phyloP scores from a whole-genome alignment of 2,113 vertebrate genomes.

The Psettodes erumei region DNA sequence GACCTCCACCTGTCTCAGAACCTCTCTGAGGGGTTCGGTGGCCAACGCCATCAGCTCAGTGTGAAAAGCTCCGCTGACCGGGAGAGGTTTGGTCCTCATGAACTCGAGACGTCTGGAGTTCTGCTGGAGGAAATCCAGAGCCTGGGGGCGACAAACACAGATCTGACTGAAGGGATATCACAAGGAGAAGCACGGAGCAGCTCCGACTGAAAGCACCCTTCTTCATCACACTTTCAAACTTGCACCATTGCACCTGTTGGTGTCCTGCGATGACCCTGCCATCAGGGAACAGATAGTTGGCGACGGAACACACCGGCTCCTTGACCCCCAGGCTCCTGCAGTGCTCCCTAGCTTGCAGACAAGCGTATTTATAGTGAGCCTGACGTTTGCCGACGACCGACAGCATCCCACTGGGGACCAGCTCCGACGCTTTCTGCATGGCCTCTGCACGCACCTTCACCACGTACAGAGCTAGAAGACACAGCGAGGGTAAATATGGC shows the following conservation, averaged over 20 bases:
- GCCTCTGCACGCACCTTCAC: conserved; percentile 94
- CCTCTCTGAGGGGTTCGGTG: conserved; percentile 82
- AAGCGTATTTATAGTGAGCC: conserved; percentile 86
- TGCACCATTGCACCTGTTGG: conserved; percentile 83
- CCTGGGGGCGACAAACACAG: conserved; percentile 77
- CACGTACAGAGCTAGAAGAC: conserved; percentile 85
- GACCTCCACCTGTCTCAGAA: conserved; percentile 82
- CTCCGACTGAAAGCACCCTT: too few relatives aligned
- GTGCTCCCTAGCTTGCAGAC: conserved; percentile 89
- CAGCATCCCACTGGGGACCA: conserved; percentile 90
- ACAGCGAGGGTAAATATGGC: not conserved
- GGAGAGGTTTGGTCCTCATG: conserved; percentile 83
- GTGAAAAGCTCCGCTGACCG: conserved; percentile 94
- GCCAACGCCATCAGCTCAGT: conserved; percentile 90
- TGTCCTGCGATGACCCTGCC: conserved; percentile 95
- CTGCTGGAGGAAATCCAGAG: conserved; percentile 90
- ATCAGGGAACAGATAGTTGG: conserved; percentile 94
- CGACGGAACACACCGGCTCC: conserved; percentile 88
- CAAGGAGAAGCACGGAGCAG: not conserved
- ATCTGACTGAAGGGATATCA: not conserved
- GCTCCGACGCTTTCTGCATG: conserved; percentile 92
- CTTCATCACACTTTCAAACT: not conserved
- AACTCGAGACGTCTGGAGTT: conserved; percentile 87
- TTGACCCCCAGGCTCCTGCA: conserved; percentile 86
- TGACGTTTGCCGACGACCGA: conserved; percentile 86